phyloP scores from a whole-genome alignment of 2,113 vertebrate species.

The Cynopterus brachyotis region DNA sequence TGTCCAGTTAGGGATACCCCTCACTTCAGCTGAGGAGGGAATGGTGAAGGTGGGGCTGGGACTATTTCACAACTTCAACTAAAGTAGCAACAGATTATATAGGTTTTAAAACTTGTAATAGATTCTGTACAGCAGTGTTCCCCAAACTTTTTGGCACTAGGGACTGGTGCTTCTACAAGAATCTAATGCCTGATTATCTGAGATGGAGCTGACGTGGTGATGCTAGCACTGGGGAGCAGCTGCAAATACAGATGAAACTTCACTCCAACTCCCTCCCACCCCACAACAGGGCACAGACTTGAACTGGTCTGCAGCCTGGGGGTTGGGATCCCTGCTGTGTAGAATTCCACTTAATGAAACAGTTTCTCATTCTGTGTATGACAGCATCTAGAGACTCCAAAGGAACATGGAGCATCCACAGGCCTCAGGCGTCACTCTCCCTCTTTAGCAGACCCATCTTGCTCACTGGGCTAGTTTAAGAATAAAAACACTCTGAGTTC shows the following conservation, averaged over 20 bases:
- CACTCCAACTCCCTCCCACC: too few species aligned
- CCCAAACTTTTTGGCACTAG: too few species aligned
- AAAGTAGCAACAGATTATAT: not conserved
- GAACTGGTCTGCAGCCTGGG: too few species aligned
- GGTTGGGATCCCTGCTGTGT: too few species aligned
- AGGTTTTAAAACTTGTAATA: not conserved
- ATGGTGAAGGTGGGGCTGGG: not conserved
- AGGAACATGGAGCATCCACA: accelerated
- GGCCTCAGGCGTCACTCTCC: accelerated
- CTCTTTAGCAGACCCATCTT: not conserved
- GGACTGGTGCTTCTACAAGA: too few species aligned
- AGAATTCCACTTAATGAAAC: not conserved
- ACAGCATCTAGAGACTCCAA: not conserved
- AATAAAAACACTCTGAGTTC: not conserved
- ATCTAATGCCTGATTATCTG: too few species aligned
- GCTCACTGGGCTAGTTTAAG: not conserved
- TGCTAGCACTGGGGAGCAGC: too few species aligned
- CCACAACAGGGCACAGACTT: too few species aligned
- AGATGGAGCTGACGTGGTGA: too few species aligned
- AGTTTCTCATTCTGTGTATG: not conserved
- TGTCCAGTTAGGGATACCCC: not conserved
- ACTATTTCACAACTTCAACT: not conserved
- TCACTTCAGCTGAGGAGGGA: not conserved
- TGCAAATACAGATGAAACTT: too few species aligned
- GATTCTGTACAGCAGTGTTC: not conserved